phyloP scores from a whole-genome alignment of 2,113 vertebrate species.

The Ahaetulla prasina region DNA sequence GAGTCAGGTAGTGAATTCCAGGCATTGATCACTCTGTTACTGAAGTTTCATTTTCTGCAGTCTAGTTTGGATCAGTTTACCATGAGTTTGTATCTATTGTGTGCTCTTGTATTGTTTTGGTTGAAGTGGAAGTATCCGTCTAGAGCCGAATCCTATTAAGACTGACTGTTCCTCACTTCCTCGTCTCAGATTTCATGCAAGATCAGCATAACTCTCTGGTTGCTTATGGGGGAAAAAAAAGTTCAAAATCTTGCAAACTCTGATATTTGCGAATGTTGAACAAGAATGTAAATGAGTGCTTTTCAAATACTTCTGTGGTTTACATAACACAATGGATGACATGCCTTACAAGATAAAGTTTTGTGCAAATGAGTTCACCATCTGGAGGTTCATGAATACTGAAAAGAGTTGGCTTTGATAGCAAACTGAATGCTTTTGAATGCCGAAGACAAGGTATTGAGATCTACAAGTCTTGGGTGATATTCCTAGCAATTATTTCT shows the following conservation, averaged over 20 bases:
- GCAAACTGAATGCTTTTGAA: neutral
- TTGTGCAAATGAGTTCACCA: constrained; percentile 28
- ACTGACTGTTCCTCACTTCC: neutral
- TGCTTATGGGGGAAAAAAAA: neutral
- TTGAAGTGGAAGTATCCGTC: too few species aligned
- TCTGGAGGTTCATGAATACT: constrained; percentile 2
- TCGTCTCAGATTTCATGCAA: neutral
- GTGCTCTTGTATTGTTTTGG: too few species aligned
- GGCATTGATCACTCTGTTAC: too few species aligned
- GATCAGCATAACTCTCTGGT: neutral
- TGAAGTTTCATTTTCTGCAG: too few species aligned
- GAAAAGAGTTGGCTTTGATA: constrained; percentile 4
- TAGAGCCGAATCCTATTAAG: neutral
- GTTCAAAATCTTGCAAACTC: neutral
- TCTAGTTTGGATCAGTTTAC: too few species aligned
- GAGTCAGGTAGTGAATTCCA: too few species aligned
- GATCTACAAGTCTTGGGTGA: neutral
- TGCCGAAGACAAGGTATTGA: neutral
- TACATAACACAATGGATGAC: constrained; percentile 1
- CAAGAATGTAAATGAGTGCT: constrained; percentile 14
- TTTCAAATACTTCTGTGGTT: constrained; percentile 8
- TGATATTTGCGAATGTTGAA: neutral
- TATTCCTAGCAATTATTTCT: neutral
- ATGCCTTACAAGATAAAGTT: neutral
- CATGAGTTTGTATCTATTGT: too few species aligned